Conservation (phyloP, 2,113 vertebrate genomes). For the Solenodon paradoxus region DNA sequence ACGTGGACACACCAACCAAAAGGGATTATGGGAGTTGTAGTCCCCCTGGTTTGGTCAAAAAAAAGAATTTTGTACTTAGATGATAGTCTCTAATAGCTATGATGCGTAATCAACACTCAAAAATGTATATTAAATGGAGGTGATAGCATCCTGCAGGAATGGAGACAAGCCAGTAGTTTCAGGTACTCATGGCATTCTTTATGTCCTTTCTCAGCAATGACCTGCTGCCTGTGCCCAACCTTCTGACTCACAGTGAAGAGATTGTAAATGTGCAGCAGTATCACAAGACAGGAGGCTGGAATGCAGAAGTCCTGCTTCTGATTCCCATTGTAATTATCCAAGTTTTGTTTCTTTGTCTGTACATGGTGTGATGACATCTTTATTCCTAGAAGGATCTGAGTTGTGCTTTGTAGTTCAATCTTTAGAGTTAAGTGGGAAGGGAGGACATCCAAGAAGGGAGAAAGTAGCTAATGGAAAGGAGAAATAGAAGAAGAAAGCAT, state of each 20-base stretch:
- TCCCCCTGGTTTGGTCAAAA: neutral
- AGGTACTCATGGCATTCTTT: neutral
- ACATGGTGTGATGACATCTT: neutral
- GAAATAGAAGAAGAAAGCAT: neutral
- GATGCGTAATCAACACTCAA: neutral
- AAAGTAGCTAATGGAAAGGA: neutral
- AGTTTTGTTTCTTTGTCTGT: neutral
- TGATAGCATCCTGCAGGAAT: neutral
- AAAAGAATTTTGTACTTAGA: neutral
- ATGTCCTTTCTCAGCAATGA: neutral
- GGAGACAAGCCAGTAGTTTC: neutral
- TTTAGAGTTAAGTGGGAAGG: neutral
- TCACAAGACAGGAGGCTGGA: neutral
- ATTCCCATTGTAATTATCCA: neutral
- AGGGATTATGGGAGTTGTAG: neutral
- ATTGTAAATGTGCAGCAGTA: neutral
- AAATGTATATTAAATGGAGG: neutral
- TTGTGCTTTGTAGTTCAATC: neutral
- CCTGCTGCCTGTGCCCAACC: neutral
- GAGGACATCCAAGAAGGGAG: too few species aligned
- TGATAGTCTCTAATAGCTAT: fast-evolving
- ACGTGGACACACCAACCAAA: neutral
- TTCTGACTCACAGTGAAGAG: neutral
- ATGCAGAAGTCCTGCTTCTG: neutral
- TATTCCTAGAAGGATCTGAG: neutral